Evolutionary conservation across 2,888 invertebrate species (phyloP), one percentile per base, ranked within the genome.

Genomic region (Camponotus fellah): DNA sequence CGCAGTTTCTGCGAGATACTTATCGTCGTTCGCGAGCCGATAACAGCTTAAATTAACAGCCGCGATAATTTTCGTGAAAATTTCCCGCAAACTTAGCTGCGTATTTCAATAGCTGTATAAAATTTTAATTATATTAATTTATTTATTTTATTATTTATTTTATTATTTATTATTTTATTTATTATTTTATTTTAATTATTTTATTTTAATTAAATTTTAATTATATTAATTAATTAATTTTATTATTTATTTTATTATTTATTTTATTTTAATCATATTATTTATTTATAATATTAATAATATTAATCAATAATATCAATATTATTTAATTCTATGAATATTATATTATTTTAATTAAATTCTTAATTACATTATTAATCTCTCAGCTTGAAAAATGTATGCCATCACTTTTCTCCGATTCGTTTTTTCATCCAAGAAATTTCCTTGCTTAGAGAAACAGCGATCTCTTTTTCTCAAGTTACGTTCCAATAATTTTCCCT

Each of bases 1-100:
- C 43, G 60, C 17, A 21, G 10, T 34, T 79, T 60, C 14, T 37
- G 60, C 46, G 17, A 46, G 72, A 46, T 53, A 53, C 21, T 72
- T 17, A 60, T 34, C 40, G 79, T 12, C 26, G 26, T 26, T 26
- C 5, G 10, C n/a, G 17, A 49, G 43, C 3, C 34, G 32, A 72
- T 72, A 46, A 46, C 46, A 34, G 21, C 32, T 46, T 46, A 10
- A 14, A 0, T 40, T 26, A 26, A 26, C 26, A 26, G 37, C 21
- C 26, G 6, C 3, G n/a, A 2, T n/a, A 43, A 34, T 60, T 79
- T 65, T 60, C 46, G 17, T 4, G 2, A 12, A n/a, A 58, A 56
- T 43, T 32, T 66, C 56, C 32, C n/a, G 9, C 17, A 43, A n/a
- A 12, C 32, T 56, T 10, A n/a, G 14, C n/a, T 9, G n/a, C 8